phyloP scores from a whole-genome alignment of 2,797 vertebrate species.

The Podargus strigoides region DNA sequence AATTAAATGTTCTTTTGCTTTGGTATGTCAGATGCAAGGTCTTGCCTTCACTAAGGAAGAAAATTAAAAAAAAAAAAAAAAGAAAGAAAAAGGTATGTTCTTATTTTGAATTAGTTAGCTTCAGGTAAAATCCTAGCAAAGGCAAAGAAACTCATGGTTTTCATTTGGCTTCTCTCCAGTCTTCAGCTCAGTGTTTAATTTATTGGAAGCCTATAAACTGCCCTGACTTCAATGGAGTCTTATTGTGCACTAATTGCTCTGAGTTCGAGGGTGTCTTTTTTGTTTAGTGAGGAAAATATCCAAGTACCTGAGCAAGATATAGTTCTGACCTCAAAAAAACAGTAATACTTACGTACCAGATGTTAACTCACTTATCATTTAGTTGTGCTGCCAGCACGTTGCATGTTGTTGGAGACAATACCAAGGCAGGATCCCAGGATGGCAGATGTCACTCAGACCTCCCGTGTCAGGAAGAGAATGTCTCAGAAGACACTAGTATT shows the following conservation, averaged over 20 bases:
- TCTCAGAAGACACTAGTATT: background rate
- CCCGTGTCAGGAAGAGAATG: accelerated
- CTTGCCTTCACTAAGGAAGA: background rate
- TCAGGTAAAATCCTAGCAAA: background rate
- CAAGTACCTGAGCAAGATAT: background rate
- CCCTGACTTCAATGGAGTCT: background rate
- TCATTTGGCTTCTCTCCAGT: background rate
- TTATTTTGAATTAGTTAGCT: background rate
- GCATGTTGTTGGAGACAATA: background rate
- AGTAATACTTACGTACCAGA: background rate
- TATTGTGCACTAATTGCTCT: background rate
- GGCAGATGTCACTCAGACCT: background rate
- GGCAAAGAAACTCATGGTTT: background rate
- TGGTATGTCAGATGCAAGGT: background rate
- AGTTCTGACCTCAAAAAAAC: background rate
- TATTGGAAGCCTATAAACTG: background rate
- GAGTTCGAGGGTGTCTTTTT: background rate
- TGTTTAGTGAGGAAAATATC: background rate
- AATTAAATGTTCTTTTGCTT: slow-evolving; percentile 45
- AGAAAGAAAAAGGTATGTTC: background rate
- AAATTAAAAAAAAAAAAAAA: too few relatives aligned
- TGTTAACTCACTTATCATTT: background rate
- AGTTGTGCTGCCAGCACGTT: background rate
- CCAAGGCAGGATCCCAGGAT: background rate
- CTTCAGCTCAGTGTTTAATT: background rate